Base-by-base conservation (phyloP, 2,797 vertebrate species). In the Halcyon badia region DNA sequence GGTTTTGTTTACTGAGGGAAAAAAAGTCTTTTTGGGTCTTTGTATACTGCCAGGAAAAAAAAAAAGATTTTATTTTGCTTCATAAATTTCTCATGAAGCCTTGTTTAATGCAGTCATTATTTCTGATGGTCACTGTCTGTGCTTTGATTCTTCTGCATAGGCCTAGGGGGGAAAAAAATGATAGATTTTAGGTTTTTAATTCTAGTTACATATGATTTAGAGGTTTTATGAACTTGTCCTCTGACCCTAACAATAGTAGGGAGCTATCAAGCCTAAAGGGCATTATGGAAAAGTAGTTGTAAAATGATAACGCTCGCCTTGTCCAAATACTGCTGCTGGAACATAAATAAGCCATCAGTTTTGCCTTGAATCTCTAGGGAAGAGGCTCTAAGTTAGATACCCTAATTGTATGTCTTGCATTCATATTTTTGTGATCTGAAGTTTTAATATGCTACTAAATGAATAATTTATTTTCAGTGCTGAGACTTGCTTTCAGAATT, bases 181-280 rank as follows among this genome's bases (percentile, higher is more conserved):
- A 95, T 85, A 79, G 69, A 90, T 96, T 77, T 94, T 76, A 19
- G 90, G 82, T 77, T 97, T 97, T 96, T 83, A 96, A 92, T 72
- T 65, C 95, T 94, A 89, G 64, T 94, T 96, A 30, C 64, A 14
- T 79, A 82, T 97, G 97, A 97, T 97, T 97, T 95, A 97, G 94
- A 85, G 90, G 84, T 93, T 97, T 97, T 95, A 97, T 97, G 97
- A 97, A 95, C 94, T 96, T 97, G 97, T 97, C 97, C 97, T 97
- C 94, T 97, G 97, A 97, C 96, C 97, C 94, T 65, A 8, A 4
- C 84, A 87, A 95, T 91, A 56, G 73, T 41, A 42, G 42, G 89
- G 95, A 98, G 95, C 94, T 94, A 54, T 95, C 72, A 71, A 91
- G 91, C 95, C 95, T 60, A 80, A 97, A 97, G 97, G 97, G 94